Evolutionary conservation across 1,140 invertebrate species (phyloP).

Genomic region (Calliopsis andreniformis): DNA sequence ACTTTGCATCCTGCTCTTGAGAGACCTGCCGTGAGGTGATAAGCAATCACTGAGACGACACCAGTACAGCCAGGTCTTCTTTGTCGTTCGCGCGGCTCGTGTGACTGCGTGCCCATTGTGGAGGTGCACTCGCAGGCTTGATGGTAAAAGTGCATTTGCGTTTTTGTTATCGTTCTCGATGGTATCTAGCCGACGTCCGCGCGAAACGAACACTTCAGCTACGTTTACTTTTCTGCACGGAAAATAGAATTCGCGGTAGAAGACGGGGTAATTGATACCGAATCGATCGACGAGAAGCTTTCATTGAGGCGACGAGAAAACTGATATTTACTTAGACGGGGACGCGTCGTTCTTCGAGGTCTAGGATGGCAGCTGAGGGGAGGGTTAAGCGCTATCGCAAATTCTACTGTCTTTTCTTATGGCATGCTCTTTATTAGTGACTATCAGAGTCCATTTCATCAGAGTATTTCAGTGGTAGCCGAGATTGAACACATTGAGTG

Average conservation of each 20-base stretch:
- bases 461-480: too few relatives aligned
- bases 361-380: background rate
- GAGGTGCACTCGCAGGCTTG: background rate
- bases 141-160: slow-evolving; percentile 23
- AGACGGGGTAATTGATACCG: slow-evolving; percentile 27
- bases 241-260: slow-evolving; percentile 4
- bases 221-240: slow-evolving; percentile 15
- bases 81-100: too few relatives aligned
- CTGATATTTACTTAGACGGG: background rate
- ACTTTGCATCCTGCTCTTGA: background rate
- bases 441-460: too few relatives aligned
- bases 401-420: background rate
- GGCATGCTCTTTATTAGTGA: too few relatives aligned
- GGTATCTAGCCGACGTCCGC: background rate
- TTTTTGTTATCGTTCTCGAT: slow-evolving; percentile 26
- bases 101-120: background rate
- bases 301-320: slow-evolving; percentile 1
- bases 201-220: slow-evolving; percentile 7
- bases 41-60: slow-evolving; percentile 25
- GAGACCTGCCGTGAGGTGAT: background rate
- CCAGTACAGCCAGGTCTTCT: background rate
- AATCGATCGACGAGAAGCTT: slow-evolving; percentile 13
- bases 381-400: background rate
- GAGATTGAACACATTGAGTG: too few relatives aligned
- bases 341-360: background rate